Evolutionary conservation across 2,113 vertebrate species (phyloP).

Genomic region (Zosterops borbonicus): DNA sequence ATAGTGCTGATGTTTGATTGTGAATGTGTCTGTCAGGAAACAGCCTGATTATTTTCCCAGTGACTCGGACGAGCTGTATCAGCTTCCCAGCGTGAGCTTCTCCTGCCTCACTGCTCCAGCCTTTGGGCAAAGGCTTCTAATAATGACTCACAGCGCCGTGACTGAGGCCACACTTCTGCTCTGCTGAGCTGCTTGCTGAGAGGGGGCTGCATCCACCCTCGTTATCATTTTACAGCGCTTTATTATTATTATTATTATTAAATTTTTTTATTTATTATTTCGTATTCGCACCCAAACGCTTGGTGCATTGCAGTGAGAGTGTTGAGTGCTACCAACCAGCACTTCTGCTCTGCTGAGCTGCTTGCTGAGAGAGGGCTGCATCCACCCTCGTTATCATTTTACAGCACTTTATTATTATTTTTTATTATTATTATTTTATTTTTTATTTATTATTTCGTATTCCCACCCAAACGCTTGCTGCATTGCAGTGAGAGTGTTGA

Average conservation of each 20-base stretch:
- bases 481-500: background rate
- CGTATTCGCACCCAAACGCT: conserved; percentile 33
- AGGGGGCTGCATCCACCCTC: conserved; percentile 42
- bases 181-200: conserved; percentile 68
- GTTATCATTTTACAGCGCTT: conserved; percentile 65
- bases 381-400: conserved; percentile 66
- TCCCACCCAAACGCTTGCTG: conserved; percentile 5
- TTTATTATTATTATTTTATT: background rate
- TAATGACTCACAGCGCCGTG: conserved; percentile 72
- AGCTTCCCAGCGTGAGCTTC: conserved; percentile 71
- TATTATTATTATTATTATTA: background rate
- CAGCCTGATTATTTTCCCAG: conserved; percentile 73
- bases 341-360: conserved; percentile 46
- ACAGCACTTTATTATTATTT: background rate
- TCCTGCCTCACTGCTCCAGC: conserved; percentile 71
- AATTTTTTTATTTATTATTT: conserved; percentile 42
- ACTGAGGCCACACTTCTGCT: conserved; percentile 72
- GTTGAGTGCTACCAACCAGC: conserved; percentile 38
- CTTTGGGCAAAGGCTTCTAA: conserved; percentile 72
- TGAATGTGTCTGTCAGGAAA: conserved; percentile 66
- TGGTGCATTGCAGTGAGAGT: background rate
- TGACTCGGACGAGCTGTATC: conserved; percentile 62
- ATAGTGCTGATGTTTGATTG: conserved; percentile 35
- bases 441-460: conserved; percentile 55
- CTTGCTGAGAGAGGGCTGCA: conserved; percentile 61